Evolutionary conservation across 2,888 invertebrate genomes (phyloP).

Genomic region (Limnephilus lunatus): DNA sequence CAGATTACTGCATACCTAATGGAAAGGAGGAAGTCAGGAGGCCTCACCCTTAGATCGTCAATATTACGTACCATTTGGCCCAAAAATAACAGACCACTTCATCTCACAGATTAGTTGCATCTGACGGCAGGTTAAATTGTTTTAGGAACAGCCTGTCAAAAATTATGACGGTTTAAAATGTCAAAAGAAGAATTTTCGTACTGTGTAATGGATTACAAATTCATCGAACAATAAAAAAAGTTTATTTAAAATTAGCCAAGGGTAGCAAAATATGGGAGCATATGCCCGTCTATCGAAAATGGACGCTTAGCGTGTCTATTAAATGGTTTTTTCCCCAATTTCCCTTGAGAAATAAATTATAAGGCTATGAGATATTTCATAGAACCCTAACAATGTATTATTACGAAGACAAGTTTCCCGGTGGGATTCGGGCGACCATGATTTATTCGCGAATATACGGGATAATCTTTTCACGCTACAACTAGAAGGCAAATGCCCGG

Average conservation of each 20-base stretch:
- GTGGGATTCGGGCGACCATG: conserved; percentile 39
- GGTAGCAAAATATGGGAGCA: not conserved
- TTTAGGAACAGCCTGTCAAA: too few species aligned
- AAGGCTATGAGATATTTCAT: conserved; percentile 15
- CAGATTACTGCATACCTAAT: too few species aligned
- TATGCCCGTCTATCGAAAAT: not conserved
- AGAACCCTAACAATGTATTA: conserved; percentile 5
- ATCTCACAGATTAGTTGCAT: too few species aligned
- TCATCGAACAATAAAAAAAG: not conserved
- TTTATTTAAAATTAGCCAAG: not conserved
- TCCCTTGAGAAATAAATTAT: conserved; percentile 8
- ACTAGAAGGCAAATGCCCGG: conserved; percentile 51
- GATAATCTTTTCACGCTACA: conserved; percentile 55
- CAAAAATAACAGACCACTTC: too few species aligned
- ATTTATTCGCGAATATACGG: conserved; percentile 53
- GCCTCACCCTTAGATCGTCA: too few species aligned
- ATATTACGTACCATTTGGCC: too few species aligned
- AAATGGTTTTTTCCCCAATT: not conserved
- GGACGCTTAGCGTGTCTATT: not conserved
- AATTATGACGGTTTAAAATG: too few species aligned
- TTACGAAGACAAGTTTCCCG: conserved; percentile 28
- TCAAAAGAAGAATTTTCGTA: too few species aligned
- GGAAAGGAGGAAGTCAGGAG: too few species aligned
- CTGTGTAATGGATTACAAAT: not conserved
- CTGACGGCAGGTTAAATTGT: too few species aligned